Percentiles rank a stretch among this genome's conserved stretches.
Evolutionary conservation across 2,888 invertebrate species (phyloP).

Genomic region (Tachystola acroxantha): DNA sequence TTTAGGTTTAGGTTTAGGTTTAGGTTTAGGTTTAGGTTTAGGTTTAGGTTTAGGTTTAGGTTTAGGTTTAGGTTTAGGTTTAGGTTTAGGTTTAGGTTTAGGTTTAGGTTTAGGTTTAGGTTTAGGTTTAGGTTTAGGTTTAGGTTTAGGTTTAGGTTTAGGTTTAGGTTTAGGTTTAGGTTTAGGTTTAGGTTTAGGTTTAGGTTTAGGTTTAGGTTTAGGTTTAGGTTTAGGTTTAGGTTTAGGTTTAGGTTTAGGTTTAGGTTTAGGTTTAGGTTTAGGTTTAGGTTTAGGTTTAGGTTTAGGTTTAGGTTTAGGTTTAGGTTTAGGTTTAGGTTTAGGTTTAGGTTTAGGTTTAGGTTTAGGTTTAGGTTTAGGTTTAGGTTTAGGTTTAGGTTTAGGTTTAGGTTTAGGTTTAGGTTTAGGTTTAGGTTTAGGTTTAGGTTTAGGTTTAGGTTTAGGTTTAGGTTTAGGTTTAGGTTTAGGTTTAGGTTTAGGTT

Average conservation of each 20-base stretch:
- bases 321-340: too few relatives aligned
- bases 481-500: slow-evolving; percentile 9
- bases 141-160: too few relatives aligned
- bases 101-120: too few relatives aligned
- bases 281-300: too few relatives aligned
- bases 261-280: too few relatives aligned
- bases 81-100: too few relatives aligned
- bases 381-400: not conserved
- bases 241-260: too few relatives aligned
- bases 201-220: too few relatives aligned
- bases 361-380: slow-evolving; percentile 3
- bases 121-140: too few relatives aligned
- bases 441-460: slow-evolving; percentile 5
- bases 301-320: too few relatives aligned
- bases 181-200: not conserved
- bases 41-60: slow-evolving; percentile 6
- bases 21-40: not conserved
- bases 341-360: not conserved
- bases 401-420: slow-evolving; percentile 7
- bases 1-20: slow-evolving; percentile 10
- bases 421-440: slow-evolving; percentile 5
- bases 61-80: not conserved
- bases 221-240: too few relatives aligned
- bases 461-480: slow-evolving; percentile 10
- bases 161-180: too few relatives aligned